phyloP scores from a whole-genome alignment of 92 coral and sea anemone species.

The Scolanthus callimorphus region DNA sequence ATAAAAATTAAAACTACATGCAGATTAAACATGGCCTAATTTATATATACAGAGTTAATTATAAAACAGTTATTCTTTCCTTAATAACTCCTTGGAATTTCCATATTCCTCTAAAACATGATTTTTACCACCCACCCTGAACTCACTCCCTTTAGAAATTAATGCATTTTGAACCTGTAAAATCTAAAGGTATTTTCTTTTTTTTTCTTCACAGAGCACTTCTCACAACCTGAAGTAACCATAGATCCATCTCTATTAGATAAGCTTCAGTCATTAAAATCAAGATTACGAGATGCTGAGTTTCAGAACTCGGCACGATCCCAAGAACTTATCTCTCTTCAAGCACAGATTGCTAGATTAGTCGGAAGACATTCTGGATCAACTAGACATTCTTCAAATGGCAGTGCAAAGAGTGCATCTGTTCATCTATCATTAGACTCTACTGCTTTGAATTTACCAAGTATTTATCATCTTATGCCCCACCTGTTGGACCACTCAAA shows the following conservation, averaged over 20 bases:
- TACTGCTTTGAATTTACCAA: constrained; percentile 66
- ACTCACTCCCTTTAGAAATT: no score
- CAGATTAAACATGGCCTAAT: no score
- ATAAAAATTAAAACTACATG: no score
- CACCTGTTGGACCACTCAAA: constrained; percentile 80
- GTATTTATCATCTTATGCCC: constrained; percentile 93
- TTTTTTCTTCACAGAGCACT: constrained; percentile 32
- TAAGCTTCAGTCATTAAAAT: constrained; percentile 54
- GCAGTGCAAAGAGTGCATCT: constrained; percentile 8
- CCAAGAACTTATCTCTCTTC: constrained; percentile 84
- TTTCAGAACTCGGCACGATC: constrained; percentile 83
- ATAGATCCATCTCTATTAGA: constrained; percentile 60
- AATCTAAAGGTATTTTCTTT: no score
- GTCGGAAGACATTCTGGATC: constrained; percentile 39
- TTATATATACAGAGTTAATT: no score
- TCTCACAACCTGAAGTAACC: constrained; percentile 20
- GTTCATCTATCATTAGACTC: constrained; percentile 23
- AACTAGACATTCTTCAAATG: constrained; percentile 8
- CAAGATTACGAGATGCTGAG: constrained; percentile 83
- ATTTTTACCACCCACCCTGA: no score
- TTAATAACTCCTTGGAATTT: no score
- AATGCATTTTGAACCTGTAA: no score
- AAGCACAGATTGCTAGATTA: constrained; percentile 64
- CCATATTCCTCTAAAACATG: no score
- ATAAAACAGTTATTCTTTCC: no score